These are phyloP conservation scores for Heliconius sara DNA, from an alignment of 2,888 invertebrate genomes.

Conservation along the genomic window DNA sequence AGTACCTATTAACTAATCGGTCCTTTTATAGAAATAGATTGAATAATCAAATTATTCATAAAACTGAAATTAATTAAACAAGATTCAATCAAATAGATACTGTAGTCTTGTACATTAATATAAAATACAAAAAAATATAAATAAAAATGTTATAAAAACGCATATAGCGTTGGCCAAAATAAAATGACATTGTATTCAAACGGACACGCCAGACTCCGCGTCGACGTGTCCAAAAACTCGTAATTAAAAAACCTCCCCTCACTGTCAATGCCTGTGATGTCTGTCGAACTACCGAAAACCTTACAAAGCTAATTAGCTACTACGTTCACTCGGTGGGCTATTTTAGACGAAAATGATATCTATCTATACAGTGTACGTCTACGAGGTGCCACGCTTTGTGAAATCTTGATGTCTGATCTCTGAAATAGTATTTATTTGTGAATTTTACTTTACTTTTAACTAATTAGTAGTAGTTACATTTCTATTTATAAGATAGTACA, in stretches of 20 bases:
- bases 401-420: neutral
- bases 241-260: conserved; percentile 51
- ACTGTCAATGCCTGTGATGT: conserved; percentile 48
- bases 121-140: neutral
- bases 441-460: neutral
- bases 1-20: neutral
- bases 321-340: conserved; percentile 6
- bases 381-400: neutral
- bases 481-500: too few species aligned
- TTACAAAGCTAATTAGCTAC: conserved; percentile 48
- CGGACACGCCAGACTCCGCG: conserved; percentile 27
- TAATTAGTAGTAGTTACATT: neutral
- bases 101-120: too few species aligned
- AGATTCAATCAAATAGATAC: too few species aligned
- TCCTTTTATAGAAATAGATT: neutral
- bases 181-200: conserved; percentile 30
- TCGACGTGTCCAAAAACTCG: conserved; percentile 42
- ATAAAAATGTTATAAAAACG: conserved; percentile 1
- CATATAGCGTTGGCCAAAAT: conserved; percentile 15
- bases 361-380: neutral
- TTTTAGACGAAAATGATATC: conserved; percentile 19
- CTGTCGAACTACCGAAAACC: conserved; percentile 50
- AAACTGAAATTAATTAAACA: too few species aligned
- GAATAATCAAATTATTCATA: neutral
- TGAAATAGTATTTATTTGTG: neutral